Conservation (phyloP, 2,797 vertebrate species). For the Rhabdomys pumilio region DNA sequence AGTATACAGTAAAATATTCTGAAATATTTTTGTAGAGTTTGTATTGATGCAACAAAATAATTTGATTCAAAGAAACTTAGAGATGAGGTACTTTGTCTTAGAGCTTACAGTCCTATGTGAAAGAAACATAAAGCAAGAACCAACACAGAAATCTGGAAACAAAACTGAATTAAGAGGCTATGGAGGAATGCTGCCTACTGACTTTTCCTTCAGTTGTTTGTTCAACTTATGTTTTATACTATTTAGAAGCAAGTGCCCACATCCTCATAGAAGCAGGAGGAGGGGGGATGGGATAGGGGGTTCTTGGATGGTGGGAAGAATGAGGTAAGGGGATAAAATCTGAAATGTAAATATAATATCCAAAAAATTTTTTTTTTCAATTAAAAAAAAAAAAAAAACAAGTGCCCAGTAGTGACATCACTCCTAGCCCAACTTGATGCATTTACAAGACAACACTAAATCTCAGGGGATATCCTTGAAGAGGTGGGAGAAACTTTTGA, state of each 20-base stretch:
- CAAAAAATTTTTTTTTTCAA: no score
- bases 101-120: not conserved
- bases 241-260: no score
- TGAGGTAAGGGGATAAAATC: no score
- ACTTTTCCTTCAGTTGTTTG: not conserved
- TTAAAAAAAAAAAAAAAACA: no score
- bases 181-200: not conserved
- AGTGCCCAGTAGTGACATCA: not conserved
- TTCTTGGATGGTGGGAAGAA: no score
- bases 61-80: not conserved
- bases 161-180: no score
- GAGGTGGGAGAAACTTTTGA: not conserved
- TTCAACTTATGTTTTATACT: not conserved
- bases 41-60: no score
- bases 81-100: not conserved
- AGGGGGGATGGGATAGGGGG: no score
- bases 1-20: not conserved
- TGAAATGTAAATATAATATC: no score
- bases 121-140: not conserved
- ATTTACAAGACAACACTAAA: not conserved
- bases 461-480: not conserved
- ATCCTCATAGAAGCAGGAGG: no score
- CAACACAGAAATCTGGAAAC: not conserved
- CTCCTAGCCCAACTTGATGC: fast-evolving
- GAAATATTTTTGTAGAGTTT: not conserved